Base-by-base conservation (phyloP, 2,888 invertebrate species). In the Taphrorychus bicolor region DNA sequence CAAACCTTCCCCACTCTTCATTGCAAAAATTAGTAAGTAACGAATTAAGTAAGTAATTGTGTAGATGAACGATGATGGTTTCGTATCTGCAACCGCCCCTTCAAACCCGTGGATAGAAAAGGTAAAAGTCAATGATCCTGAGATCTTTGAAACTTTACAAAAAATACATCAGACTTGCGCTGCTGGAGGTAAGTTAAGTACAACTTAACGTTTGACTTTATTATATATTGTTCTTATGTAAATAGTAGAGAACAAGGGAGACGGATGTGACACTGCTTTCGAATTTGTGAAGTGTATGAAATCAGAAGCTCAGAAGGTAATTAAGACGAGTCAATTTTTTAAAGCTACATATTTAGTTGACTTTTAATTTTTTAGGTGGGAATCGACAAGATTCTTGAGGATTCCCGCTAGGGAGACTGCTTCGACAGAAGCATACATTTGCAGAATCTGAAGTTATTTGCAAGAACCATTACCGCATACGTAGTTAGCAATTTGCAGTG, bases 231-330 rank as follows among this genome's bases (percentile, higher is more conserved):
- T 18, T 2, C n/a, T n/a, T n/a, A n/a, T n/a, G n/a, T n/a, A n/a
- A n/a, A 2, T 17, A 77, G 77, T 70, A 23, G 64, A 69, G 57
- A 19, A 57, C 9, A 71, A 73, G 14, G 19, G 66, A 0, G 77
- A 78, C 66, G 72, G 73, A 41, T 78, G 78, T 57, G 72, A 71
- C 4, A 72, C 72, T 14, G 75, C 75, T 11, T 61, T 70, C 5
- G 67, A 66, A 5, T 61, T 75, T 53, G 70, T 73, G 4, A 51
- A 61, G 53, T 78, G 78, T 65, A 70, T 52, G 1, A 71, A 73
- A 49, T 62, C 70, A 14, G 74, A 74, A 71, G 74, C 70, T 7
- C 61, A 71, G 62, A 73, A 73, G 65, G 73, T 76, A 70, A 66
- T 51, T 63, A n/a, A 11, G 16, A 51, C 9, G 18, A n/a, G n/a